Evolutionary conservation across 2,113 vertebrate species (phyloP).

Genomic region (Turnix velox): DNA sequence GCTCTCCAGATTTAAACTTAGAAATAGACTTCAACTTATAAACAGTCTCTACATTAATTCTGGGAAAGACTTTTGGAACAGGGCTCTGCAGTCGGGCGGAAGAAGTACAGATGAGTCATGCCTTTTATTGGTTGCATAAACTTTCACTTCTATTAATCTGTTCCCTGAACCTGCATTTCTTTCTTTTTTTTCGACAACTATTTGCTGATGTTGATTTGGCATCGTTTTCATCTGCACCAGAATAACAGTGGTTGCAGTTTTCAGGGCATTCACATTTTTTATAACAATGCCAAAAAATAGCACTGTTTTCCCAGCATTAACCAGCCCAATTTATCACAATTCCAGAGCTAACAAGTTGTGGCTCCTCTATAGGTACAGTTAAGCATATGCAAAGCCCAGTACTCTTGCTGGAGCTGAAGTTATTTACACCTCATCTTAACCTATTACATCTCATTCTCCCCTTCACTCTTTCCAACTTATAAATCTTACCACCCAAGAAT

Average conservation of each 20-base stretch:
- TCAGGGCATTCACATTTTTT: not conserved
- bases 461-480: not conserved
- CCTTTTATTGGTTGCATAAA: slow-evolving; percentile 6
- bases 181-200: not conserved
- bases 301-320: not conserved
- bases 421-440: not conserved
- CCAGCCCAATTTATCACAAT: not conserved
- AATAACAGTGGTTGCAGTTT: not conserved
- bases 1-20: not conserved
- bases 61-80: not conserved
- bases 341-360: not conserved
- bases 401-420: not conserved
- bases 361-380: not conserved
- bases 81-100: not conserved
- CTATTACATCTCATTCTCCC: not conserved
- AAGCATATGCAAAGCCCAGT: not conserved
- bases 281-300: not conserved
- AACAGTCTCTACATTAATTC: not conserved
- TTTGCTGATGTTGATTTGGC: not conserved
- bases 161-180: not conserved
- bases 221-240: not conserved
- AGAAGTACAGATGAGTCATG: slow-evolving; percentile 9
- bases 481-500: not conserved
- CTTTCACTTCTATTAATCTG: not conserved
- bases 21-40: not conserved